phyloP scores from a whole-genome alignment of 2,113 vertebrate genomes.

The Axis porcinus region DNA sequence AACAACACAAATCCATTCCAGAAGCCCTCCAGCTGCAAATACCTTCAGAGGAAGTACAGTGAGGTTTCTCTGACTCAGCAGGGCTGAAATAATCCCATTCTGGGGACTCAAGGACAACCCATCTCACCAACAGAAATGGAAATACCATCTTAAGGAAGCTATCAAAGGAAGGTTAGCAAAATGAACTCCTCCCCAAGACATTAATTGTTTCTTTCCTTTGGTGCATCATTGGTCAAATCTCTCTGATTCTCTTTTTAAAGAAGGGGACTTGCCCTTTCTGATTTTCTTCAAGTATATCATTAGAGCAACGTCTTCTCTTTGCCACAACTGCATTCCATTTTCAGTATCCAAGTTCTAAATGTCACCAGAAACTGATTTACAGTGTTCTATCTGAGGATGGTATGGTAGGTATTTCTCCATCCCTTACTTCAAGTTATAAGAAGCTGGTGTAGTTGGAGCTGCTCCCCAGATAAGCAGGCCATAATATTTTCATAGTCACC shows the following conservation, averaged over 20 bases:
- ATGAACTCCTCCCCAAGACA: not conserved
- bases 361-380: constrained; percentile 65
- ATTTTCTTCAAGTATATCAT: constrained; percentile 50
- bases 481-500: constrained; percentile 83
- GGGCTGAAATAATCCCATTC: constrained; percentile 21
- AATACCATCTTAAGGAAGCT: not conserved
- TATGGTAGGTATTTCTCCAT: constrained; percentile 73
- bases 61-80: constrained; percentile 52
- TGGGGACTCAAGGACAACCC: constrained; percentile 16
- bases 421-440: constrained; percentile 80
- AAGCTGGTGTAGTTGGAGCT: constrained; percentile 71
- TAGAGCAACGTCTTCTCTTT: constrained; percentile 55
- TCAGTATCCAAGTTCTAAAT: constrained; percentile 70
- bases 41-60: constrained; percentile 50
- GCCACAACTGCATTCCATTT: constrained; percentile 73
- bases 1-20: not conserved
- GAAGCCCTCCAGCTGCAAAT: constrained; percentile 53
- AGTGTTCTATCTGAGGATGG: constrained; percentile 59
- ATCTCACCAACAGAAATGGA: constrained; percentile 37
- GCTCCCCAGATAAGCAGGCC: constrained; percentile 76
- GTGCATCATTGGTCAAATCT: constrained; percentile 12
- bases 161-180: not conserved
- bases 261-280: not conserved
- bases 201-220: constrained; percentile 28
- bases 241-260: not conserved